These are phyloP conservation scores for Leucoraja ocellata DNA, from an alignment of 2,797 vertebrate species.

Conservation along the genomic window DNA sequence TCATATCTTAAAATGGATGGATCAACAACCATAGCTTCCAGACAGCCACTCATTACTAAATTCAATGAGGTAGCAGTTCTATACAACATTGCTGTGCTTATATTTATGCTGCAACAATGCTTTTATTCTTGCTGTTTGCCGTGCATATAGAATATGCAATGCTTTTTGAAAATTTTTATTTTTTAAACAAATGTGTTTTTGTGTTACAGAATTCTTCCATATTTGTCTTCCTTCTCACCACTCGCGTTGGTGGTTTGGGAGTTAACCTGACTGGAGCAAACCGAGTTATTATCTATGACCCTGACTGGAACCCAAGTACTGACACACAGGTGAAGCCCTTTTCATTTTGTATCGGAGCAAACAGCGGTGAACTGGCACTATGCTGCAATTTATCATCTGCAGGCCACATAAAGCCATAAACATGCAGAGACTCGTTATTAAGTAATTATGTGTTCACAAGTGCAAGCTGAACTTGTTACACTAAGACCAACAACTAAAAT, in stretches of 20 bases:
- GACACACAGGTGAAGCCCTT: slow-evolving; percentile 78
- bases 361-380: neutral
- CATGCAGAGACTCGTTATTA: neutral
- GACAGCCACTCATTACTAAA: slow-evolving; percentile 82
- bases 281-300: slow-evolving; percentile 94
- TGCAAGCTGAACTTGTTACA: neutral
- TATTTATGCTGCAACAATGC: neutral
- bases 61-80: slow-evolving; percentile 74
- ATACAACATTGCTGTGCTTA: neutral
- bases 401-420: neutral
- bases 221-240: slow-evolving; percentile 94
- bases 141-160: neutral
- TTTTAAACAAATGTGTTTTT: slow-evolving; percentile 22
- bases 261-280: slow-evolving; percentile 94
- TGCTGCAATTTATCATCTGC: neutral
- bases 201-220: slow-evolving; percentile 73
- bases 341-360: neutral
- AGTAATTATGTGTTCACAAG: neutral
- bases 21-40: slow-evolving; percentile 80
- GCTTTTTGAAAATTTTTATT: neutral
- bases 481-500: neutral
- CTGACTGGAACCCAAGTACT: slow-evolving; percentile 97
- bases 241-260: slow-evolving; percentile 88
- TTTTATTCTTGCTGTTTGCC: neutral
- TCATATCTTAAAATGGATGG: slow-evolving; percentile 94